Conservation (phyloP, 2,797 vertebrate species). For the Pseudomugil tenellus region DNA sequence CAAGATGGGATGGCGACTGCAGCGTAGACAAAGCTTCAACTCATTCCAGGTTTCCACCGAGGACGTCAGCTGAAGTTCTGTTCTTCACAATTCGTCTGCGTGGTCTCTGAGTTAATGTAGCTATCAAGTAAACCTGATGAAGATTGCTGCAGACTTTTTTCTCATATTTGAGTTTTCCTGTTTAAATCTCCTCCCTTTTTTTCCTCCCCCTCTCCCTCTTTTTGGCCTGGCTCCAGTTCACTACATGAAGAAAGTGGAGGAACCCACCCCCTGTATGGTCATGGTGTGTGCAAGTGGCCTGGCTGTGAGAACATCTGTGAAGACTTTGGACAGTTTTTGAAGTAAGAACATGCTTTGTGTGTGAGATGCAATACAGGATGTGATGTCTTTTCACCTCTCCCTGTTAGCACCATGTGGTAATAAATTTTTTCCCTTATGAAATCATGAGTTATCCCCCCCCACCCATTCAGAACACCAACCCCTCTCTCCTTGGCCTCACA, state of each 20-base stretch:
- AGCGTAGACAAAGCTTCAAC: constrained; percentile 41
- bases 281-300: constrained; percentile 99
- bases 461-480: constrained; percentile 10
- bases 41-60: constrained; percentile 32
- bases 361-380: not conserved
- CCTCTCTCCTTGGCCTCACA: constrained; percentile 34
- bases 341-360: constrained; percentile 83
- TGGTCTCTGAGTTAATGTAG: constrained; percentile 3
- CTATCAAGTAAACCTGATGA: not conserved
- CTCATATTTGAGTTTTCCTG: constrained; percentile 5
- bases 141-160: not conserved
- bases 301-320: constrained; percentile 99
- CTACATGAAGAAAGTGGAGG: constrained; percentile 96
- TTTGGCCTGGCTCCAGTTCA: constrained; percentile 84
- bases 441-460: constrained; percentile 9
- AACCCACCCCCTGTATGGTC: constrained; percentile 96
- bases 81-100: constrained; percentile 32
- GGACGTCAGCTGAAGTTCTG: constrained; percentile 14
- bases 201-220: constrained; percentile 5
- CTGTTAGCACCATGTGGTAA: not conserved
- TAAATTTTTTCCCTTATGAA: not conserved
- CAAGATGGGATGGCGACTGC: constrained; percentile 60
- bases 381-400: not conserved
- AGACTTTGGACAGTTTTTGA: constrained; percentile 99
- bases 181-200: not conserved